Evolutionary conservation across 2,888 invertebrate genomes (phyloP).

Genomic region (Leucophenga montana): DNA sequence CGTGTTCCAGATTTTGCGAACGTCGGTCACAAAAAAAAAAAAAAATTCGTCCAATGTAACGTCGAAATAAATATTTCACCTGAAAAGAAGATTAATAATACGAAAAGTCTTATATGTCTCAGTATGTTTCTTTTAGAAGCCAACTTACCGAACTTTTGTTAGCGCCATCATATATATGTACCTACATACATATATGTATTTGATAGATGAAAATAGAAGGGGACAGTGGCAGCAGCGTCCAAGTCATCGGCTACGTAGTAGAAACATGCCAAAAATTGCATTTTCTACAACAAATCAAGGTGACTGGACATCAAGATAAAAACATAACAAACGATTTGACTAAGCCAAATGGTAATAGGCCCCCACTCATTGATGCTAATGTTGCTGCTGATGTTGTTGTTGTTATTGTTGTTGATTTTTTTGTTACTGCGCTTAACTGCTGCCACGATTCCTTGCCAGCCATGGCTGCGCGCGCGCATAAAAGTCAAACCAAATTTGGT

Average conservation of each 20-base stretch:
- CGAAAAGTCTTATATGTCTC: too few relatives aligned
- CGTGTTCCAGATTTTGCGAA: too few relatives aligned
- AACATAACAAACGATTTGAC: slow-evolving; percentile 71
- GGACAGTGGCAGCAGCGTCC: too few relatives aligned
- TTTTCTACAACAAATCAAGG: slow-evolving; percentile 72
- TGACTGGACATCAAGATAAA: slow-evolving; percentile 72
- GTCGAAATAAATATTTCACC: too few relatives aligned
- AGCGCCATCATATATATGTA: too few relatives aligned
- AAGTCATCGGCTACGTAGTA: not conserved
- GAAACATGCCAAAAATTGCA: slow-evolving; percentile 66
- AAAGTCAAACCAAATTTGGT: slow-evolving; percentile 56
- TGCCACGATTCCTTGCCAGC: slow-evolving; percentile 19
- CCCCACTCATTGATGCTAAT: slow-evolving; percentile 21
- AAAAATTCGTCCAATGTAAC: too few relatives aligned
- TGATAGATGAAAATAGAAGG: too few relatives aligned
- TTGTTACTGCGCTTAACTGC: slow-evolving; percentile 56
- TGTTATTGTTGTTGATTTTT: slow-evolving; percentile 45
- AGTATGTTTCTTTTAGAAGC: too few relatives aligned
- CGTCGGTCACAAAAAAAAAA: too few relatives aligned
- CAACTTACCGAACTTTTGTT: too few relatives aligned
- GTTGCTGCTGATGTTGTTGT: not conserved
- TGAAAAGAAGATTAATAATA: too few relatives aligned
- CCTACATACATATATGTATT: too few relatives aligned
- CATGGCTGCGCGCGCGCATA: slow-evolving; percentile 41
- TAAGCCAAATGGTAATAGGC: slow-evolving; percentile 65